phyloP scores from a whole-genome alignment of 2,113 vertebrate species.

The Peromyscus polionotus region DNA sequence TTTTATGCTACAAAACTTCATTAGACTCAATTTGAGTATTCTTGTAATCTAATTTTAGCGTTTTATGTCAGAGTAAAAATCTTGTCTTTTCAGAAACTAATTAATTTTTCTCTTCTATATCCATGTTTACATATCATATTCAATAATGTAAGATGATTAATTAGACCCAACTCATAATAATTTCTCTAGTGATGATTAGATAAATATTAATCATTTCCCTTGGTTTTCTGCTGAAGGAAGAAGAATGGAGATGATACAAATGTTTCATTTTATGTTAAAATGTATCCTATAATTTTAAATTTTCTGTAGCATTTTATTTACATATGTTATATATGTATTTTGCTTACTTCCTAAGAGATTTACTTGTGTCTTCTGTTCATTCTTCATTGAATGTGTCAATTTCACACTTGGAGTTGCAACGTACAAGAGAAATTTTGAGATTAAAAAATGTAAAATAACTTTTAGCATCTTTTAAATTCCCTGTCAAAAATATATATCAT shows the following conservation, averaged over 20 bases:
- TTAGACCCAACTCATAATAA: constrained; percentile 3
- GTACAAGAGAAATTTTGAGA: background rate
- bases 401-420: background rate
- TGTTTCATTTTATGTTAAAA: background rate
- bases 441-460: background rate
- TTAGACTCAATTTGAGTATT: constrained; percentile 55
- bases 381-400: background rate
- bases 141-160: constrained; percentile 27
- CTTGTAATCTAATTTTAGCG: constrained; percentile 9
- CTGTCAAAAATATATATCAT: background rate
- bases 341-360: background rate
- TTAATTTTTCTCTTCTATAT: background rate
- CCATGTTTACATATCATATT: constrained; percentile 38
- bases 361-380: background rate
- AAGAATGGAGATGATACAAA: background rate
- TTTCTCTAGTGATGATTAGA: background rate
- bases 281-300: background rate
- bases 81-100: constrained; percentile 53
- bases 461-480: background rate
- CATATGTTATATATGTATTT: background rate
- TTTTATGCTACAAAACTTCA: constrained; percentile 53
- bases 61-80: background rate
- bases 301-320: background rate
- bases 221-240: background rate
- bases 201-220: constrained; percentile 34